A percentile compares a stretch with the other conserved stretches of the same genome.
phyloP scores from a whole-genome alignment of 2,888 invertebrate species.

The Branchipolynoe longqiensis region DNA sequence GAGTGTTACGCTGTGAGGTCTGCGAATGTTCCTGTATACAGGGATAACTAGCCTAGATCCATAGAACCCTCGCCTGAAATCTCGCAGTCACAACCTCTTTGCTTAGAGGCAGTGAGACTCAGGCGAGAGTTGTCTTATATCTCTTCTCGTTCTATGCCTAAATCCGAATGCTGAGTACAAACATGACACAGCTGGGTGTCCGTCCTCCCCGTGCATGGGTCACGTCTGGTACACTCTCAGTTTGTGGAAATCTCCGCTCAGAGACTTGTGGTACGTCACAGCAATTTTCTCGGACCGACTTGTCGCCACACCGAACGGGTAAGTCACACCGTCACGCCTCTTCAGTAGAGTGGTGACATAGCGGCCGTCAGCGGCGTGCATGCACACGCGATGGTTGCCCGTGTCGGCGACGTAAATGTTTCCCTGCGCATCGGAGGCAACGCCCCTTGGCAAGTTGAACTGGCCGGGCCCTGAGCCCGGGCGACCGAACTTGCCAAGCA shows the following conservation, averaged over 20 bases:
- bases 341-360: conserved; percentile 60
- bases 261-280: conserved; percentile 3
- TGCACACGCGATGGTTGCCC: conserved; percentile 57
- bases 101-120: no score
- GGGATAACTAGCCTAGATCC: no score
- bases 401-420: conserved; percentile 64
- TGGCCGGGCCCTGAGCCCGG: conserved; percentile 13
- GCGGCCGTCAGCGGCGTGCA: conserved; percentile 61
- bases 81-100: no score
- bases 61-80: no score
- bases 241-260: conserved; percentile 29
- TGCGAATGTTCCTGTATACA: no score
- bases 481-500: conserved; percentile 48
- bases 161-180: no score
- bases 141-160: no score
- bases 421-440: conserved; percentile 60
- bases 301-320: conserved; percentile 55
- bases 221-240: conserved; percentile 32
- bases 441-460: conserved; percentile 51
- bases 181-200: no score
- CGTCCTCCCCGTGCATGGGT: background rate
- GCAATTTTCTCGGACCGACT: conserved; percentile 41
- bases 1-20: no score
- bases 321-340: conserved; percentile 43
- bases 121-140: no score